phyloP scores from a whole-genome alignment of 2,113 vertebrate species.

The Ovis aries region DNA sequence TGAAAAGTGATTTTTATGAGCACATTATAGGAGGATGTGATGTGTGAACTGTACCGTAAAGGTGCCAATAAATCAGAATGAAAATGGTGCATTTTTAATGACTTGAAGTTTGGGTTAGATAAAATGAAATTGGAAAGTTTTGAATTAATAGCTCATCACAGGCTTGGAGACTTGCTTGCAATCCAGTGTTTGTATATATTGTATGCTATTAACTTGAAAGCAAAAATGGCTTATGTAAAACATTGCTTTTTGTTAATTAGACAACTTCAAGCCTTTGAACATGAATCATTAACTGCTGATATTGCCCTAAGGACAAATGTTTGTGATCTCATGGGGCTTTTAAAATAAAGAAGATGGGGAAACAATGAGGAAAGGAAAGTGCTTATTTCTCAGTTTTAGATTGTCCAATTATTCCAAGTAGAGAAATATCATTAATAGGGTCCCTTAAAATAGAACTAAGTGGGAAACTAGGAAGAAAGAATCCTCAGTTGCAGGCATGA shows the following conservation, averaged over 20 bases:
- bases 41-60: not conserved
- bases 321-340: conserved; percentile 21
- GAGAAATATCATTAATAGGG: not conserved
- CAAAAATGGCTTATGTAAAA: conserved; percentile 33
- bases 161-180: not conserved
- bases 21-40: not conserved
- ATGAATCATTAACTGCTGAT: conserved; percentile 49
- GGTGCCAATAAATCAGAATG: not conserved
- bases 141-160: not conserved
- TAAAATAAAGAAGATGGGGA: not conserved
- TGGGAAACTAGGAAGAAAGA: not conserved
- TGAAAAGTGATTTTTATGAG: not conserved
- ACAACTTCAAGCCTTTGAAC: conserved; percentile 47
- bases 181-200: not conserved
- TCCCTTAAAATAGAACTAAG: conserved; percentile 41
- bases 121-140: not conserved
- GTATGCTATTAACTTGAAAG: conserved; percentile 57
- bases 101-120: not conserved
- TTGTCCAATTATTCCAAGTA: conserved; percentile 59
- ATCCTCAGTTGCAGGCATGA: not conserved
- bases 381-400: conserved; percentile 56
- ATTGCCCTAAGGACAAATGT: conserved; percentile 50
- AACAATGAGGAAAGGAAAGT: conserved; percentile 28
- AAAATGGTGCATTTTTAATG: not conserved
- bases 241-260: conserved; percentile 71